Percentiles rank a stretch among this genome's conserved stretches.
Conservation (phyloP, 30 jellyfish, hydroid and myxozoan species). For the Haliclystus octoradiatus region DNA sequence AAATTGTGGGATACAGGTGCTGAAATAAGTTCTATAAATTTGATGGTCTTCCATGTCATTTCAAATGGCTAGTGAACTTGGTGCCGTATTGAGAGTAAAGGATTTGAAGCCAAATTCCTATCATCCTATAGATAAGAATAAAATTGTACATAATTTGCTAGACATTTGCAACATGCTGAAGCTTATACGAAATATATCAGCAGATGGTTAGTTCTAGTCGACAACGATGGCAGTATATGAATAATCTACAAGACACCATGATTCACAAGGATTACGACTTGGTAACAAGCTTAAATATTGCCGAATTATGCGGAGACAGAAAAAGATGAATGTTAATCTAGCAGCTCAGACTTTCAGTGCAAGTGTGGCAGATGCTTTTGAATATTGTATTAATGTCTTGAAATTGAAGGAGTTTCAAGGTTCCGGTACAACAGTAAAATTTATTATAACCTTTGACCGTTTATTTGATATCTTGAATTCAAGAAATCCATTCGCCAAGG, state of each 20-base stretch:
- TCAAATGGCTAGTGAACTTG: constrained; percentile 34
- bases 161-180: constrained; percentile 84
- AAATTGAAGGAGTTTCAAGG: constrained; percentile 42
- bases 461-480: constrained; percentile 57
- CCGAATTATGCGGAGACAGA: constrained; percentile 29
- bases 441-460: constrained; percentile 34
- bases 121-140: constrained; percentile 27
- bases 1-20: constrained; percentile 21
- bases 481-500: constrained; percentile 61
- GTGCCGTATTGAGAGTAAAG: constrained; percentile 21
- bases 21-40: constrained; percentile 15
- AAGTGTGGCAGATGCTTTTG: constrained; percentile 48
- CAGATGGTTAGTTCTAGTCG: constrained; percentile 42
- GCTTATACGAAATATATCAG: constrained; percentile 48
- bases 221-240: too few species aligned
- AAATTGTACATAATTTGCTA: constrained; percentile 17
- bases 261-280: constrained; percentile 39
- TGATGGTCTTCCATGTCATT: constrained; percentile 59
- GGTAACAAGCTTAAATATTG: constrained; percentile 48
- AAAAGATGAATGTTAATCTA: constrained; percentile 50
- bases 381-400: constrained; percentile 9
- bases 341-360: constrained; percentile 64
- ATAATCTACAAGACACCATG: too few species aligned
- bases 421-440: constrained; percentile 42
- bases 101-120: constrained; percentile 17